Evolutionary conservation across 2,888 invertebrate species (phyloP).

Genomic region (Agrochola circellaris): DNA sequence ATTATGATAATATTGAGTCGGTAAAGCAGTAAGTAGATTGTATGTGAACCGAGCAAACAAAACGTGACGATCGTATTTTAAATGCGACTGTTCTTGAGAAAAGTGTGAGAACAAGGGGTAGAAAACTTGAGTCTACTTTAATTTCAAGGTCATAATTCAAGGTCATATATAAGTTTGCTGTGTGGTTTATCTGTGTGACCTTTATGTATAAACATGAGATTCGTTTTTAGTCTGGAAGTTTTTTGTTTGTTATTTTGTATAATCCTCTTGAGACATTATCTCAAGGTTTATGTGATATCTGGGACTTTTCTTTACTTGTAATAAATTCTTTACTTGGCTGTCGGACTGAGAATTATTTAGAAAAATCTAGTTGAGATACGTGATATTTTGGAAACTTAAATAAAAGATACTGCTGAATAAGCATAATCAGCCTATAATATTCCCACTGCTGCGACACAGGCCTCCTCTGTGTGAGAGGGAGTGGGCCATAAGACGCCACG

Average conservation of each 20-base stretch:
- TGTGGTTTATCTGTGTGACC: constrained; percentile 15
- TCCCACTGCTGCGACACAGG: too few species aligned
- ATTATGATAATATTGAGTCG: not conserved
- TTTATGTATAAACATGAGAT: not conserved
- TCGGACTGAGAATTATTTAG: not conserved
- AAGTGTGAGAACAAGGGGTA: constrained; percentile 4
- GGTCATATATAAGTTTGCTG: not conserved
- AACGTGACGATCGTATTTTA: not conserved
- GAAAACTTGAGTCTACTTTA: constrained; percentile 17
- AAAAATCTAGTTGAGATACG: not conserved
- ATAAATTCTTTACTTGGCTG: not conserved
- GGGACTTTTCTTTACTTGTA: not conserved
- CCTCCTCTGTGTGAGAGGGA: too few species aligned
- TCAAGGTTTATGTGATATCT: constrained; percentile 15
- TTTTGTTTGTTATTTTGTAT: constrained; percentile 12
- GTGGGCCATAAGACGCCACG: too few species aligned
- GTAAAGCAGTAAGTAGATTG: not conserved
- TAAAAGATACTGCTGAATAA: not conserved
- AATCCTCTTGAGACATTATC: constrained; percentile 1
- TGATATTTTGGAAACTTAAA: not conserved
- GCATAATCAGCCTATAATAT: too few species aligned
- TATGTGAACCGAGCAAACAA: not conserved
- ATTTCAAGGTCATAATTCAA: constrained; percentile 3
- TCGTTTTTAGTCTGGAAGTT: not conserved
- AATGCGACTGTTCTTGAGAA: not conserved